These are phyloP conservation scores for Vanessa cardui DNA, from an alignment of 2,888 invertebrate genomes.

Conservation along the genomic window DNA sequence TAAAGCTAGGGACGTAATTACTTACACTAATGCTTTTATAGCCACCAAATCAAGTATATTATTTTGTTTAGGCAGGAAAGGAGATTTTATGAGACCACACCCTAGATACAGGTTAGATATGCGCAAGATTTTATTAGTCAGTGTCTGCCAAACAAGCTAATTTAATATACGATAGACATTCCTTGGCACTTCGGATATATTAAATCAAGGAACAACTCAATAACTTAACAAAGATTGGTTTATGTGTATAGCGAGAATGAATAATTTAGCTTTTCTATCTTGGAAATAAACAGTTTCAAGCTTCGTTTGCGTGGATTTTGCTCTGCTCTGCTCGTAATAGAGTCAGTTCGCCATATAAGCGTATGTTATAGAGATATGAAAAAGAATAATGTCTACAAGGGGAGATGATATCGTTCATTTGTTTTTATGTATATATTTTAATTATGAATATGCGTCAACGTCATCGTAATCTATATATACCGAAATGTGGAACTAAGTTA, in stretches of 20 bases:
- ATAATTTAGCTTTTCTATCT: conserved; percentile 13
- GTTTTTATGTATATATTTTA: too few species aligned
- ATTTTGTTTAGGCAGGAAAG: conserved; percentile 13
- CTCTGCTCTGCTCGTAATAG: neutral
- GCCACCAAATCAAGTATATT: conserved; percentile 6
- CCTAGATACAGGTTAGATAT: conserved; percentile 15
- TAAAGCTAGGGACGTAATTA: neutral
- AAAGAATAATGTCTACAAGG: too few species aligned
- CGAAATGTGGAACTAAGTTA: too few species aligned
- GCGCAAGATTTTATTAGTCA: conserved; percentile 3
- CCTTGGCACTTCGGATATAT: conserved; percentile 15
- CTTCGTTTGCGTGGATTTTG: conserved; percentile 2
- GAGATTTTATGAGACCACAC: conserved; percentile 17
- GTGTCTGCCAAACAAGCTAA: conserved; percentile 9
- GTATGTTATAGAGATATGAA: too few species aligned
- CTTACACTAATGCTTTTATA: neutral
- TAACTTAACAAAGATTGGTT: conserved; percentile 14
- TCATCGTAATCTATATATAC: too few species aligned
- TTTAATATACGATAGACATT: conserved; percentile 14
- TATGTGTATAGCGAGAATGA: conserved; percentile 5
- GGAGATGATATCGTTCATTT: too few species aligned
- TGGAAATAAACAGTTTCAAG: conserved; percentile 1
- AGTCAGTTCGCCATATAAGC: neutral
- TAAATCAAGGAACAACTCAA: conserved; percentile 14
- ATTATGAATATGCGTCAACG: too few species aligned